These are phyloP conservation scores for Argynnis bischoffii DNA, from an alignment of 2,888 invertebrate species.

Conservation along the genomic window DNA sequence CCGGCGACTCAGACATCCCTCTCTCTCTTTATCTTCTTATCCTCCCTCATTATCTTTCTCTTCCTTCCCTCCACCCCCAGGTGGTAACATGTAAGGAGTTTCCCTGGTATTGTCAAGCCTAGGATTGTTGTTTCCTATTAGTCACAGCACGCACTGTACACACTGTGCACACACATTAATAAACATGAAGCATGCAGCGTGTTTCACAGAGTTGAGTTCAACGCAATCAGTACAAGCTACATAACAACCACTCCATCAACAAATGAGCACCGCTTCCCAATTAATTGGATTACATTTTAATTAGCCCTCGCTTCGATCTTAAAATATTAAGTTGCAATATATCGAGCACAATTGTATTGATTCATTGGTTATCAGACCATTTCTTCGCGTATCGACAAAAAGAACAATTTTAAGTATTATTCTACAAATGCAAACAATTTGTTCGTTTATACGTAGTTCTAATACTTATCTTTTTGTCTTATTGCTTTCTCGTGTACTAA, in stretches of 20 bases:
- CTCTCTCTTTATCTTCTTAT: no score
- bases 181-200: no score
- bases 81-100: no score
- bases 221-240: not conserved
- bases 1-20: no score
- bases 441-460: conserved; percentile 1
- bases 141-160: no score
- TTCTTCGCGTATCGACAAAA: not conserved
- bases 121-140: no score
- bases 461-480: not conserved
- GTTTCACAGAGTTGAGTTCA: not conserved
- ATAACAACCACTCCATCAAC: not conserved
- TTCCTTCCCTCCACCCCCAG: no score
- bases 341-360: not conserved
- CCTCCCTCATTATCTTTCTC: no score
- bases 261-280: conserved; percentile 4
- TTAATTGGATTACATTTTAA: conserved; percentile 19
- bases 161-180: no score
- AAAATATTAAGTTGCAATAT: not conserved
- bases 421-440: not conserved
- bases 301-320: conserved; percentile 3
- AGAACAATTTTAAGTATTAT: not conserved
- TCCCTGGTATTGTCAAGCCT: no score
- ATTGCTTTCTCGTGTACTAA: not conserved
- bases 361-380: not conserved